Base-by-base conservation (phyloP, 2,113 vertebrate species). In the Steatornis caripensis region DNA sequence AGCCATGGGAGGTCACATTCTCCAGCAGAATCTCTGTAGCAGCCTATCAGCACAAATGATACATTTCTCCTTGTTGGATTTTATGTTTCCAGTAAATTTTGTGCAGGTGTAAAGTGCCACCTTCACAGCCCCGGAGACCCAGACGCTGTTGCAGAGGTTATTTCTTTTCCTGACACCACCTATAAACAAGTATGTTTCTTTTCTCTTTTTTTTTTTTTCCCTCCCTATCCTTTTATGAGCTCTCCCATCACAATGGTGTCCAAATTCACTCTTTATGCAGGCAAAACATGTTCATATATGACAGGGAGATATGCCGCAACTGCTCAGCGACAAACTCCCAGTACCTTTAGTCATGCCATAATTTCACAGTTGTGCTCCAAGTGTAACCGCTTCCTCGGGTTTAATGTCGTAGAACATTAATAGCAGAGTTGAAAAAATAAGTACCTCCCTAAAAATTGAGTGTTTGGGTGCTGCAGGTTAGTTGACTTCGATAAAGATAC, bases 11-110 rank as follows among this genome's bases (percentile, higher is more conserved):
- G 39, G 60, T 22, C n/a, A 89, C 39, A 71, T 34, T 70, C 60
- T 81, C 37, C 45, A 64, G 54, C 64, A 93, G 66, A 90, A 74
- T 46, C 45, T 83, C 85, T 39, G 4, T 1, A 53, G 48, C 49
- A 54, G 75, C 23, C 71, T 85, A 81, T 80, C 66, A 92, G 43
- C 77, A 80, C 62, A 78, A 81, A 84, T 58, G 46, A 92, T 64
- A 43, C 69, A 75, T 96, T 93, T 87, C 68, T 90, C 55, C 83
- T 84, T 39, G 30, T 41, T 84, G 85, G n/a, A 68, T 95, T 96
- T 96, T 95, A 96, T 90, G 93, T 41, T 84, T 65, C 48, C 85
- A 78, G 68, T 96, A 95, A 93, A 97, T 95, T 94, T 87, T 75
- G 55, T 86, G 79, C 39, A n/a, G 85, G 24, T 94, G 64, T 79